phyloP scores from a whole-genome alignment of 2,797 vertebrate species.

The Pangasius larnaudii region DNA sequence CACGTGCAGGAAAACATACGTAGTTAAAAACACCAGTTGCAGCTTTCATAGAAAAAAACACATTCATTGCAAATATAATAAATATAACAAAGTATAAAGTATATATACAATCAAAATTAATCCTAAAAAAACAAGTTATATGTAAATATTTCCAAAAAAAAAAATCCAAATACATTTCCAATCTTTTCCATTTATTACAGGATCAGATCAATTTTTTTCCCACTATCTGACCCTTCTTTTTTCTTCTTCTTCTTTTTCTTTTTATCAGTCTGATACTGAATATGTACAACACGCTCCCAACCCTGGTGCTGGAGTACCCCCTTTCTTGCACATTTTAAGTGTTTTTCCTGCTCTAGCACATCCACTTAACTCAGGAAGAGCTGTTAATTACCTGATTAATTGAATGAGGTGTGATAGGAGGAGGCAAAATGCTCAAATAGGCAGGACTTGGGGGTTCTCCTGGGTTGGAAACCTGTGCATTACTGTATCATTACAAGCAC shows the following conservation, averaged over 20 bases:
- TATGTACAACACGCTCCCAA: background rate
- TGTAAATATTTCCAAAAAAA: background rate
- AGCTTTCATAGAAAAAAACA: background rate
- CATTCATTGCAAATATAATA: background rate
- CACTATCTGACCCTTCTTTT: background rate
- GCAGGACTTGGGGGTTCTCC: background rate
- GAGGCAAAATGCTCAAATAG: background rate
- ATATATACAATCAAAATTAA: background rate
- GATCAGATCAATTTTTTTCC: background rate
- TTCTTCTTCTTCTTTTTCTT: background rate
- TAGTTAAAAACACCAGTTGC: background rate
- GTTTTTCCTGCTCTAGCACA: background rate
- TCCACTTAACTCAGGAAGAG: background rate
- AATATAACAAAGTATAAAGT: too few relatives aligned
- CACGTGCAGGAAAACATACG: background rate
- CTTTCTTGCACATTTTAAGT: background rate
- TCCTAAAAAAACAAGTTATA: background rate
- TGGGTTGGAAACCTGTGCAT: background rate
- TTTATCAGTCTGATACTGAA: background rate
- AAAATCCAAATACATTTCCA: background rate
- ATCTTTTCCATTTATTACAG: background rate
- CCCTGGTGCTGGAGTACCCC: background rate
- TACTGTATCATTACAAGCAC: background rate
- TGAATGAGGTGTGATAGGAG: background rate
- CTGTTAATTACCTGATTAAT: background rate